Base-by-base conservation (phyloP, 2,113 vertebrate genomes). In the Dasyurus viverrinus region DNA sequence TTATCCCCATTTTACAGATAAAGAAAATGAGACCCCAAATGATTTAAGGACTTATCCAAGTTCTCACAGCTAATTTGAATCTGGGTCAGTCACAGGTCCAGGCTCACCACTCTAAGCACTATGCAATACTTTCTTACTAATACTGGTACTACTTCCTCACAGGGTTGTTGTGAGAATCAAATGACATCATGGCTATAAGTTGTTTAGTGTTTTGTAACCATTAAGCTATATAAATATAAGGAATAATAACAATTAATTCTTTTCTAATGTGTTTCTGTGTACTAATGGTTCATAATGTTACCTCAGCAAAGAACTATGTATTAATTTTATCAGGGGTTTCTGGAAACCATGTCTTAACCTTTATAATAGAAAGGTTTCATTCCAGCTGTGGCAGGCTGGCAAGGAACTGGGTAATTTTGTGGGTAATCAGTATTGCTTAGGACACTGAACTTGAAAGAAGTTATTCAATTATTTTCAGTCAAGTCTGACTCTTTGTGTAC, bases 1-100 rank as follows among this genome's bases (percentile, higher is more conserved):
- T 96, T 92, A 60, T 53, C 53, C 47, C 89, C 55, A 84, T 90
- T 93, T 94, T 60, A 93, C 89, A 91, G 89, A 93, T 55, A 47
- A 93, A 92, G 52, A 90, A 94, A 53, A 52, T 30, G 91, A 50
- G 47, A 84, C 52, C 68, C 42, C n/a, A 46, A 89, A 42, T 26
- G 26, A 53, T 68, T 94, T 90, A 92, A 54, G 60, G 8, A 47
- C 92, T 92, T 94, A 22, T n/a, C 76, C 54, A 68, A 53, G 55
- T 53, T 90, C 60, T 60, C 36, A 50, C 53, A 22, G 8, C 54
- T 92, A 16, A 36, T 68, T 68, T 68, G 30, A 68, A 68, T 6
- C 3, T 30, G 16, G 3, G 60, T 36, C 30, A 36, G 12, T 68
- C 12, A 68, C 3, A 68, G 14, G 30, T 36, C 30, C 60, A 68